phyloP scores from a whole-genome alignment of 2,797 vertebrate genomes.

The Peromyscus nudipes region DNA sequence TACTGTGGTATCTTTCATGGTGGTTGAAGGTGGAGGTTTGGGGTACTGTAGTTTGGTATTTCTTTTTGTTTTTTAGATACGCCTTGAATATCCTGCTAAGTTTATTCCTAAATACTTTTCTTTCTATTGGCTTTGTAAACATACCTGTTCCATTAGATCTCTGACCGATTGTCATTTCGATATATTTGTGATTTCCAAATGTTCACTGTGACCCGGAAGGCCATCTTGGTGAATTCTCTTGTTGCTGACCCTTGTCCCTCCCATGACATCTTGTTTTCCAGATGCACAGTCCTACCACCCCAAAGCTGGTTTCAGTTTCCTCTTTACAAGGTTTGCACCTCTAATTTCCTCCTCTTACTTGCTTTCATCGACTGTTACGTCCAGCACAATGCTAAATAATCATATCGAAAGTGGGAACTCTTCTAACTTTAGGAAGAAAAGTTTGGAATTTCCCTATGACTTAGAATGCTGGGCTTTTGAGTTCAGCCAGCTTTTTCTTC shows the following conservation, averaged over 20 bases:
- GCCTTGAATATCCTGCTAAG: conserved; percentile 43
- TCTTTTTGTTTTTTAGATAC: conserved; percentile 4
- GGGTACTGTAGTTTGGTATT: neutral
- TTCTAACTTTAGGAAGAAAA: conserved; percentile 21
- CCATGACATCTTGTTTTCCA: conserved; percentile 24
- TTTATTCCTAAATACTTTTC: conserved; percentile 33
- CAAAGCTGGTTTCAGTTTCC: conserved; percentile 24
- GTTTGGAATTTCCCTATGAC: conserved; percentile 17
- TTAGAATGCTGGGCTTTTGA: neutral
- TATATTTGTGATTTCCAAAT: conserved; percentile 31
- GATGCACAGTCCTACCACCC: neutral
- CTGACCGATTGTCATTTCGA: neutral
- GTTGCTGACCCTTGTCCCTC: neutral
- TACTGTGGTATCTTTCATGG: neutral
- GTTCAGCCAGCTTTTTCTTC: neutral
- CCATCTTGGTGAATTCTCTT: conserved; percentile 53
- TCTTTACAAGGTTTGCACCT: conserved; percentile 47
- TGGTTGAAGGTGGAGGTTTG: neutral
- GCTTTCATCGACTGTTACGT: neutral
- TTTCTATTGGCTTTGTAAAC: conserved; percentile 44
- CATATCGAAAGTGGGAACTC: neutral
- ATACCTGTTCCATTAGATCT: conserved; percentile 8
- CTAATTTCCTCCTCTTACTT: conserved; percentile 38
- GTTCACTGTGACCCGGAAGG: neutral
- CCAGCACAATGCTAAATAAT: conserved; percentile 22